phyloP scores from a whole-genome alignment of 1,140 invertebrate species.

The Riptortus pedestris region DNA sequence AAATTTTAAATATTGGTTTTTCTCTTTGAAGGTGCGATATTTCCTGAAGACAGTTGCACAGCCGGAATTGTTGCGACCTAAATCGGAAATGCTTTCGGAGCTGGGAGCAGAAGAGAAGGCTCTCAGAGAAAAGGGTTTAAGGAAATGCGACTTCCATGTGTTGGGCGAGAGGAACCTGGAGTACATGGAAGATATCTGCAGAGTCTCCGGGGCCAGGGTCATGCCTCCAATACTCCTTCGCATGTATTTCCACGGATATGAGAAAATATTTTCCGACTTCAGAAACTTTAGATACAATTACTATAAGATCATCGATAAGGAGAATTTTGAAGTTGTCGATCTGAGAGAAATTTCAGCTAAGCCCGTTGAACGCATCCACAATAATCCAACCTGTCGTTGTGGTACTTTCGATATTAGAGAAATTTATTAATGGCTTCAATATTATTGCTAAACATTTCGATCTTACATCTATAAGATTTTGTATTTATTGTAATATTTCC shows the following conservation, averaged over 20 bases:
- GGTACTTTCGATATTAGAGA: neutral
- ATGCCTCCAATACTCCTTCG: constrained; percentile 16
- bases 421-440: neutral
- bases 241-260: constrained; percentile 3
- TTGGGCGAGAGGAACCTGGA: neutral
- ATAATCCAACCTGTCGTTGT: constrained; percentile 2
- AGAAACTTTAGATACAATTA: constrained; percentile 19
- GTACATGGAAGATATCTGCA: constrained; percentile 14
- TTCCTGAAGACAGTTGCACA: constrained; percentile 4
- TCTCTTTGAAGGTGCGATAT: constrained; percentile 11
- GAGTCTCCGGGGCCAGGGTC: neutral
- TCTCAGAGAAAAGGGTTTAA: neutral
- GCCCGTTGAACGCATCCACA: constrained; percentile 5
- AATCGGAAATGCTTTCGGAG: constrained; percentile 8
- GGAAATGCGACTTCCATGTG: neutral
- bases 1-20: neutral
- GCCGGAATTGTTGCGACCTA: constrained; percentile 1
- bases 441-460: too few species aligned
- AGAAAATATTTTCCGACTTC: constrained; percentile 18
- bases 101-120: neutral
- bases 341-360: constrained; percentile 7
- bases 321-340: constrained; percentile 20
- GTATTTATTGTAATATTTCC: too few species aligned
- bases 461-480: too few species aligned
- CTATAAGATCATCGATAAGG: constrained; percentile 22